Evolutionary conservation across 2,113 vertebrate genomes (phyloP).

Genomic region (Mobula birostris): DNA sequence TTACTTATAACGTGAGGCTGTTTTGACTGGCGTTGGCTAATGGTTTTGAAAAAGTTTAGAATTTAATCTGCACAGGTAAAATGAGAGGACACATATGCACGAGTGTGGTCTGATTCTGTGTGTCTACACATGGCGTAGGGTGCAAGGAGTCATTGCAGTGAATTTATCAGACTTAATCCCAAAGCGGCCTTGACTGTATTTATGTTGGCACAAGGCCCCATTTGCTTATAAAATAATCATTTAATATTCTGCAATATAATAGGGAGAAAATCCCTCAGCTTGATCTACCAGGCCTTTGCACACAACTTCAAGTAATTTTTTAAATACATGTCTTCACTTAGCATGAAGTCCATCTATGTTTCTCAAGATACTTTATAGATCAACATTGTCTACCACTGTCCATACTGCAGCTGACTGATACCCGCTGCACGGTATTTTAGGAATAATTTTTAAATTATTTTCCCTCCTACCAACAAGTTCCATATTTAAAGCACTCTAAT

Average conservation of each 20-base stretch:
- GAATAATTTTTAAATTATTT: background rate
- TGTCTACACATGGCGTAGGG: too few relatives aligned
- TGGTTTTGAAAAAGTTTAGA: background rate
- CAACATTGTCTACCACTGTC: background rate
- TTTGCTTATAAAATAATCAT: constrained; percentile 19
- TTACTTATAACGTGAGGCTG: background rate
- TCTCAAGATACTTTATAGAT: background rate
- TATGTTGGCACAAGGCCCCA: background rate
- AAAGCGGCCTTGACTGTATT: constrained; percentile 5
- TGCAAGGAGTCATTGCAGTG: background rate
- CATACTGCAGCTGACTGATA: background rate
- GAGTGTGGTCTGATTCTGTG: background rate
- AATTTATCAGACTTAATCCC: constrained; percentile 1
- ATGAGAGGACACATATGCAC: too few relatives aligned
- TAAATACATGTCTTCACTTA: background rate
- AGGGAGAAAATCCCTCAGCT: background rate
- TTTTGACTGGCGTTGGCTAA: background rate
- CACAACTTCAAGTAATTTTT: too few relatives aligned
- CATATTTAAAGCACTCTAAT: background rate
- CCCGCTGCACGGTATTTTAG: background rate
- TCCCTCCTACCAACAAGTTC: background rate
- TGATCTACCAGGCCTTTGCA: background rate
- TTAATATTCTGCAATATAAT: background rate
- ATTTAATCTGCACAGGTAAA: background rate
- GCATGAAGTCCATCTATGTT: background rate